Evolutionary conservation across 2,113 vertebrate genomes (phyloP).

Genomic region (Cynocephalus volans): DNA sequence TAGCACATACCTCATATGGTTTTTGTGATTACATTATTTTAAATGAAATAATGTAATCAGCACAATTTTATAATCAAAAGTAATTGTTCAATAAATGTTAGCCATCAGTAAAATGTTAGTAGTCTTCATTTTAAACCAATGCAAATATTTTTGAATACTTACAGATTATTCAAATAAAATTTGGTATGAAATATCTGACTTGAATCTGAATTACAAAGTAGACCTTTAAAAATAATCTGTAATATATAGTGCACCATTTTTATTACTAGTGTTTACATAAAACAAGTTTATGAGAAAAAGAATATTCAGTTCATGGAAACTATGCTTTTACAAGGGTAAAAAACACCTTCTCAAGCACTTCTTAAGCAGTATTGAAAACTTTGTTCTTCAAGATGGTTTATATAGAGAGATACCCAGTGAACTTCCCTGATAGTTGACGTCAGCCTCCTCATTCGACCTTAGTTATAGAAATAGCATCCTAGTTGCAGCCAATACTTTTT

Average conservation of each 20-base stretch:
- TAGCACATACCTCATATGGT: neutral
- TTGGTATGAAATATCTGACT: neutral
- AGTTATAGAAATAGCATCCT: neutral
- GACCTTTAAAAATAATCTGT: neutral
- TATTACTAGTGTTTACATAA: neutral
- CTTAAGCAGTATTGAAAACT: neutral
- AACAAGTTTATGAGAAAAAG: neutral
- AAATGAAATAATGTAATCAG: neutral
- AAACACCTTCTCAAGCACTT: neutral
- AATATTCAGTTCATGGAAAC: slow-evolving; percentile 6
- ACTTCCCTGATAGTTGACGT: neutral
- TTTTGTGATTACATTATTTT: neutral
- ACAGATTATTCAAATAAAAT: slow-evolving; percentile 23
- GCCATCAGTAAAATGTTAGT: neutral
- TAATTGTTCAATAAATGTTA: neutral
- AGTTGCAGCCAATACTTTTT: neutral
- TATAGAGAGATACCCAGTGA: neutral
- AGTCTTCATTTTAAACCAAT: slow-evolving; percentile 47
- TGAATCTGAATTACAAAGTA: neutral
- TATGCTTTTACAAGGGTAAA: neutral
- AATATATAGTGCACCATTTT: neutral
- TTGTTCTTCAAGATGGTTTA: neutral
- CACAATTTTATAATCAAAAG: neutral
- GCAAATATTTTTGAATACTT: neutral
- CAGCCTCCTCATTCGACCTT: neutral